Base-by-base conservation (phyloP, 1,140 invertebrate species). In the Euura saliciscinereae region DNA sequence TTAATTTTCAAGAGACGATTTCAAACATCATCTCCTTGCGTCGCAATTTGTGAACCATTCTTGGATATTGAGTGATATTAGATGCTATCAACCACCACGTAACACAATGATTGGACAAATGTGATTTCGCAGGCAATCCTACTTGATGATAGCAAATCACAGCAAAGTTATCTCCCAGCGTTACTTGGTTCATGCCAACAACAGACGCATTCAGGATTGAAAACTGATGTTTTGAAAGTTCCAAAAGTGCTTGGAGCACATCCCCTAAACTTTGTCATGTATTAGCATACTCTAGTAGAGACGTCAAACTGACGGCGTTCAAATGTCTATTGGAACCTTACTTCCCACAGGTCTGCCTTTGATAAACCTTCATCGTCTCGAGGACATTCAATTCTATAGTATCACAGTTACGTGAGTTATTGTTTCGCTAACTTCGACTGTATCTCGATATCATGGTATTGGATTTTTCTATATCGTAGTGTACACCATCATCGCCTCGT, bases 191-290 rank as follows among this genome's bases (percentile, higher is more conserved):
- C 11, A 44, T 44, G 11, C 68, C 45, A 68, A 65, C 59, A 11
- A 71, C 28, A 28, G 28, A 28, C 28, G 28, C 28, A 28, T 28
- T 28, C 28, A 28, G 28, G 28, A 28, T 28, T 28, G 28, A 28
- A 28, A 28, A 28, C 28, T 28, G 28, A 28, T 28, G 28, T 28
- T 28, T 45, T 43, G 59, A 68, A 71, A 45, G 73, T 64, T 45
- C 71, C 44, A 51, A 71, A 28, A 67, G 68, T 69, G 46, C 66
- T 70, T 10, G 43, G 6, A 44, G 67, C 72, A 72, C 74, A 75
- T 3, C 65, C 46, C 65, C 74, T 72, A 43, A 51, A 28, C 66
- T 69, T 67, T 8, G 68, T 71, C 45, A 69, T 67, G 59, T 59
- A 70, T 65, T 28, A 74, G 66, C 43, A 75, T 11, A 11, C 64